phyloP scores from a whole-genome alignment of 2,888 invertebrate genomes.

The Lymantria dispar region DNA sequence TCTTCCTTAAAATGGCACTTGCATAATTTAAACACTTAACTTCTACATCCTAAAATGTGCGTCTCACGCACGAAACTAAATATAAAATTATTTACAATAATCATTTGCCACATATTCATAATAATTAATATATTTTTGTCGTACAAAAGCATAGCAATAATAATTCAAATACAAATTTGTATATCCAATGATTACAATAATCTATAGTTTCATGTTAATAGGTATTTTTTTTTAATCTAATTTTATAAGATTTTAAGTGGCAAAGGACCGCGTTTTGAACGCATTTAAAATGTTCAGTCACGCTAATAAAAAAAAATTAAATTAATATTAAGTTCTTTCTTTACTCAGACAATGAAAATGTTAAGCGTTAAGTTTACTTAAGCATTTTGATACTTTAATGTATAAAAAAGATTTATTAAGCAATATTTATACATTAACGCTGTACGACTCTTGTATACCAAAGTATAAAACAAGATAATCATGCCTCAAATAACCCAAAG shows the following conservation, averaged over 20 bases:
- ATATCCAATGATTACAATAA: constrained; percentile 24
- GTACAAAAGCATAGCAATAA: constrained; percentile 47
- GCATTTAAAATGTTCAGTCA: constrained; percentile 61
- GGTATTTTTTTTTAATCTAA: constrained; percentile 14
- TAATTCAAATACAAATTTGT: constrained; percentile 37
- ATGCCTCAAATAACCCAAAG: neutral
- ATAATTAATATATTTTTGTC: constrained; percentile 41
- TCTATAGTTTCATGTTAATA: constrained; percentile 22
- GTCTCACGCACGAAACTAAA: constrained; percentile 60
- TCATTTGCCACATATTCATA: constrained; percentile 49
- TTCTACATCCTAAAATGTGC: constrained; percentile 56
- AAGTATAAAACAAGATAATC: neutral
- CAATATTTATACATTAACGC: constrained; percentile 9
- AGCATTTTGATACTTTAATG: neutral
- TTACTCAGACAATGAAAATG: constrained; percentile 11
- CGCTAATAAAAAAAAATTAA: constrained; percentile 21
- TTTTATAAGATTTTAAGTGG: constrained; percentile 26
- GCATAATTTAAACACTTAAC: constrained; percentile 44
- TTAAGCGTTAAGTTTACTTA: neutral
- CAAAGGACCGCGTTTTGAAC: constrained; percentile 67
- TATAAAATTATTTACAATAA: constrained; percentile 50
- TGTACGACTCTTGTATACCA: neutral
- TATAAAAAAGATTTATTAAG: constrained; percentile 9
- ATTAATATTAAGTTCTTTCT: neutral
- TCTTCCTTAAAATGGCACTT: constrained; percentile 63